These are phyloP conservation scores for Petrosia ficiformis DNA, from an alignment of 37 sponge, comb jelly and placozoan genomes.

Conservation along the genomic window DNA sequence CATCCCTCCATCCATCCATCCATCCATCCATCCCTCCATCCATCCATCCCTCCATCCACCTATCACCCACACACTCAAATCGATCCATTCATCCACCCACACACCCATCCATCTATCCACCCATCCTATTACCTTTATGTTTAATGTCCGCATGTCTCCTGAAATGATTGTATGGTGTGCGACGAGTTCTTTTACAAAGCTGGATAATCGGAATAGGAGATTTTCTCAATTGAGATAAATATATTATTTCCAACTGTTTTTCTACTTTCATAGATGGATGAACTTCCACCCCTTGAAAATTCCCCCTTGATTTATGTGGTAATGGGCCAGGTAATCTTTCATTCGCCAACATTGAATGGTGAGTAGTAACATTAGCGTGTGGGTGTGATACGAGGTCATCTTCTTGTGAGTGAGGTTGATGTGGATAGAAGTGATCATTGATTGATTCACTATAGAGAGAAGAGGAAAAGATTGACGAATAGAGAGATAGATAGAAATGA, in stretches of 20 bases:
- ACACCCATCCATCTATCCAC: neutral
- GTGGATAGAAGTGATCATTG: neutral
- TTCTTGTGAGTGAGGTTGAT: neutral
- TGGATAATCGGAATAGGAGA: slow-evolving; percentile 43
- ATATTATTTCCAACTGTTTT: slow-evolving; percentile 20
- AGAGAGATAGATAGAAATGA: neutral
- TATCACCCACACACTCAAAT: neutral
- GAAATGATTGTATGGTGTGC: slow-evolving; percentile 48
- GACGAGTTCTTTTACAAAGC: slow-evolving; percentile 9
- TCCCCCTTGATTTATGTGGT: neutral
- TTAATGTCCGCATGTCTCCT: slow-evolving; percentile 52
- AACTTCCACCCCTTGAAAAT: neutral
- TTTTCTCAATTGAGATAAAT: slow-evolving; percentile 32
- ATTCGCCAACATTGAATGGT: neutral
- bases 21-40: neutral
- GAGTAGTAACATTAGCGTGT: neutral
- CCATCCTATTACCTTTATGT: slow-evolving; percentile 31
- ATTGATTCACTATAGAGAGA: neutral
- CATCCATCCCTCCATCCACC: neutral
- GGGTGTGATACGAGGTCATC: neutral
- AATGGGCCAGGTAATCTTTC: slow-evolving; percentile 3
- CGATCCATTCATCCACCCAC: neutral
- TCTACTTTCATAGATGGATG: neutral
- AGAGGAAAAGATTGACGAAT: neutral
- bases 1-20: neutral